Base-by-base conservation (phyloP, 1,140 invertebrate genomes). In the Drosophila littoralis region DNA sequence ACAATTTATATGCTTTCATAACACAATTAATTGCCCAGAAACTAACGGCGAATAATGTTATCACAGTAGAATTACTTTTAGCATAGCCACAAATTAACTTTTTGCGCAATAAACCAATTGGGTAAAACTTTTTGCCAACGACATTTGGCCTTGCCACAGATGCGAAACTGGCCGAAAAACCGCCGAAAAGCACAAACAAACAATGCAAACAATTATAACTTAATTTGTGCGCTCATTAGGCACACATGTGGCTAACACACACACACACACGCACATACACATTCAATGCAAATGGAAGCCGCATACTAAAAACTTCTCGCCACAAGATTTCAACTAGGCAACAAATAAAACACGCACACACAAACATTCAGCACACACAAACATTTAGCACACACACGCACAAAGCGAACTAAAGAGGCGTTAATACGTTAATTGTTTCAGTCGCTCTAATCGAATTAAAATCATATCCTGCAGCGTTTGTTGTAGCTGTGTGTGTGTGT, bases 351-450 rank as follows among this genome's bases (percentile, higher is more conserved):
- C 64, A 46, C 57, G 64, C 67, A 78, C 63, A 81, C 77, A 79
- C 22, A 28, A 28, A 28, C 22, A 28, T 28, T 28, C 22, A 28
- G 22, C 10, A 65, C 17, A 28, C 22, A 28, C 22, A 22, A 2
- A 22, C 22, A 22, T 17, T 17, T n/a, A n/a, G n/a, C 10, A 65
- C 17, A 15, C 36, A 46, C 43, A 52, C 36, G 48, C 7, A 64
- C 54, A 52, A 32, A 54, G 36, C 58, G 59, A 90, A 77, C 79
- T 88, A 88, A 91, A 91, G 83, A 91, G 90, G 90, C 90, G 90
- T 91, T 91, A 91, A 91, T 91, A 76, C 84, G 90, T 91, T 91
- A 91, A 91, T 91, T 91, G 90, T 91, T 91, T 85, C 81, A 74
- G 78, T 76, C 70, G 46, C 82, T 91, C 86, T 91, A 91, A 91